These are phyloP conservation scores for Saccopteryx bilineata DNA, from an alignment of 2,113 vertebrate species.

Conservation along the genomic window DNA sequence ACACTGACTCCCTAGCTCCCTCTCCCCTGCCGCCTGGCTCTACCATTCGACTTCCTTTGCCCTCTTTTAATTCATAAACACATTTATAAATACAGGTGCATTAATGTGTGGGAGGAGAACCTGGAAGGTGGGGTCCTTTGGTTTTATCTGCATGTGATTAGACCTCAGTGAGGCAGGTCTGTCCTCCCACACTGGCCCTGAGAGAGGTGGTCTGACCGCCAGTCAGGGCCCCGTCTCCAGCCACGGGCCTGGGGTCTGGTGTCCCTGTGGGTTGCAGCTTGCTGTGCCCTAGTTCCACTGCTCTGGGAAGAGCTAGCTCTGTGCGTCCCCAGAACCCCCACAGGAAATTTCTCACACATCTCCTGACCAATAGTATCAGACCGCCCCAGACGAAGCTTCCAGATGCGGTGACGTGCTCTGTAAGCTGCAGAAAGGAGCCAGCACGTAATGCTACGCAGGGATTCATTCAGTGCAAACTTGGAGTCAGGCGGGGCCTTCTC, in stretches of 20 bases:
- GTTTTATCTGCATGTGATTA: rapidly evolving
- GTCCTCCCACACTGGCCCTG: rapidly evolving
- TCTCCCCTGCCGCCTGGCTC: too few species aligned
- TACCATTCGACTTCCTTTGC: neutral
- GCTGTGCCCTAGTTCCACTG: rapidly evolving
- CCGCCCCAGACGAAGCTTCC: neutral
- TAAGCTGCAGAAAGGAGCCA: neutral
- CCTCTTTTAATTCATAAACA: neutral
- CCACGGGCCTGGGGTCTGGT: rapidly evolving
- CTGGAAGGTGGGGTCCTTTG: neutral
- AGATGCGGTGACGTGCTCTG: neutral
- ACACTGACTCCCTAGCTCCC: neutral
- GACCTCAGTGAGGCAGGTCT: neutral
- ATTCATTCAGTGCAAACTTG: neutral
- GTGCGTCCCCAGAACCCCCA: rapidly evolving
- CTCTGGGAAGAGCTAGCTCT: neutral
- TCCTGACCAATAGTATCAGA: neutral
- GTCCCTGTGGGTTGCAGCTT: neutral
- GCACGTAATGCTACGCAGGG: rapidly evolving
- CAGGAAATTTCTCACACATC: neutral
- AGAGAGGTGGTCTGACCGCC: neutral
- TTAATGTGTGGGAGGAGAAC: neutral
- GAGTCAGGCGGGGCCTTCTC: rapidly evolving
- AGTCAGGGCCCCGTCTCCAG: rapidly evolving
- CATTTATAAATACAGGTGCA: neutral